Base-by-base conservation (phyloP, 2,888 invertebrate species). In the Eulithis prunata region DNA sequence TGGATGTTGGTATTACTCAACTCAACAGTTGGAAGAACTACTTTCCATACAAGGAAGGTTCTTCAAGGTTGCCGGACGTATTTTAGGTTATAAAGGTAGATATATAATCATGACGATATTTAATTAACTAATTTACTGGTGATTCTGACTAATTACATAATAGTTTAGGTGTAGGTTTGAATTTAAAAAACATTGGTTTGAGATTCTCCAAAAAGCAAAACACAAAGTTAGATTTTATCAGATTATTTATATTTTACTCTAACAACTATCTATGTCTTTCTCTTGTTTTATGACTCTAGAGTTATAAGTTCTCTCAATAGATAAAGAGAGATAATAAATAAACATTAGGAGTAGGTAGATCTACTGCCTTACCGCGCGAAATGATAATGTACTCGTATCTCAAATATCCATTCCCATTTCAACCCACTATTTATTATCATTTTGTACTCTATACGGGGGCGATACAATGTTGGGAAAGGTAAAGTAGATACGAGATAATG, bases 21-120 rank as follows among this genome's bases (percentile, higher is more conserved):
- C 62, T 45, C 64, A 68, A 71, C 38, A 62, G 67, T 21, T 65
- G 66, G 65, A 66, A 52, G 46, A 62, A 62, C 55, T 8, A 54
- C 70, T 73, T 72, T 71, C 71, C 71, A 61, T 68, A 67, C 66
- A 71, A 67, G 68, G 71, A 62, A 46, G 61, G 41, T n/a, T 38
- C 14, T 54, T 66, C 71, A 72, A 72, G 72, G 72, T 65, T 66
- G 61, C 51, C 12, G 57, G 41, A 65, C 63, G 68, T 69, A 70
- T 76, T 71, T 70, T 47, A 55, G 68, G 65, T 62, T 59, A 67
- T 52, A 32, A 55, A 47, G 45, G 57, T 53, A 46, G 12, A 43
- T 62, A 51, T 62, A 56, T 62, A 57, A 56, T 62, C 14, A 47
- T 47, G 58, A 53, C 53, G 47, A 47, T 28, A 49, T 53, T 46